Base-by-base conservation (phyloP, 2,113 vertebrate genomes). In the Gnathonemus longibarbis region DNA sequence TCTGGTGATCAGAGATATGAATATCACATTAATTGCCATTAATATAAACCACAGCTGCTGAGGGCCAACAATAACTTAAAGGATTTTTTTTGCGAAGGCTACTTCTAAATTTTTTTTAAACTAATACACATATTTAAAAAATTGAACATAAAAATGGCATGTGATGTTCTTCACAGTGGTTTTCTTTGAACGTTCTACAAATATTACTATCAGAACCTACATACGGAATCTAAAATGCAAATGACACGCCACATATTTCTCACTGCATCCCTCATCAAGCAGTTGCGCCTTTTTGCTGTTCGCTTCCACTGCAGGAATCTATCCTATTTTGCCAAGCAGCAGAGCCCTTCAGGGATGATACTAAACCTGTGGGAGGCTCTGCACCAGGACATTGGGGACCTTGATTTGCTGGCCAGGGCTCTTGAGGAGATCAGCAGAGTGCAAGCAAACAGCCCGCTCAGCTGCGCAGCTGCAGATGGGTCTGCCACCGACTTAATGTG, bases 341-440 rank as follows among this genome's bases (percentile, higher is more conserved):
- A 92, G 91, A 96, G 96, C 89, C 96, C 96, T 0, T 97, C 96
- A 0, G 97, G 98, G 0, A 97, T 98, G 94, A 98, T 99, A 91
- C 95, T 99, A 94, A 98, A 97, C 95, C 97, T 99, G 90, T 99
- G 98, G 98, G 98, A 99, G 94, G 98, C 98, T 24, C 96, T 96
- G 48, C 97, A 99, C 94, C 98, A 98, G 88, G 97, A 98, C 7
- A 95, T 97, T 3, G 97, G 97, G 8, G 97, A 99, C 93, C 97
- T 99, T 66, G 97, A 99, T 96, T 98, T 97, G 89, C 95, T 99
- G 35, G 98, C 97, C 93, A 97, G 97, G 88, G 97, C 98, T 87
- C 96, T 98, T 58, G 97, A 98, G 93, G 98, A 99, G 89, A 99
- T 99, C 70, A 96, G 97, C 90, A 97, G 97, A 95, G 97, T 97